A percentile compares a stretch with the other conserved stretches of the same genome.
These are phyloP conservation scores for Thripadectes ignobilis DNA, from an alignment of 2,797 vertebrate genomes.

Conservation along the genomic window DNA sequence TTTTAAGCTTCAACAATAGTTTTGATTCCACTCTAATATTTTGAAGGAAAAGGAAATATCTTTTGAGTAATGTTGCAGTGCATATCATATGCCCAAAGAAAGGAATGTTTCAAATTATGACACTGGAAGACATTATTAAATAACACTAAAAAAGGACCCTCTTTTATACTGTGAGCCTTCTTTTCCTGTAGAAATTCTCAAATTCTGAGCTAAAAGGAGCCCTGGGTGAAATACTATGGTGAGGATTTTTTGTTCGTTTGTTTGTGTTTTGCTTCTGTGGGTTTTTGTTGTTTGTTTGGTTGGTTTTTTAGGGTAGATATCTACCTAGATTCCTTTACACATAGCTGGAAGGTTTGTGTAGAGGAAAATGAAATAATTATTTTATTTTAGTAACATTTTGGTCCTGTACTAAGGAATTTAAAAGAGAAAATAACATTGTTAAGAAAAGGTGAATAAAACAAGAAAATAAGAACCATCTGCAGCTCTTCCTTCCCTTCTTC, in stretches of 20 bases:
- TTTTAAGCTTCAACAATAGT: not conserved
- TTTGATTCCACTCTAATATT: not conserved
- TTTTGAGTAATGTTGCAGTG: not conserved
- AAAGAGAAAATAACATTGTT: not conserved
- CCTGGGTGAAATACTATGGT: not conserved
- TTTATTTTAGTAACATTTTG: constrained; percentile 2
- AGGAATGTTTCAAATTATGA: not conserved
- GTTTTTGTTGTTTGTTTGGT: not conserved
- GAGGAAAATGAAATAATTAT: not conserved
- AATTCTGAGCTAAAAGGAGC: not conserved
- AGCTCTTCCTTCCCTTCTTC: not conserved
- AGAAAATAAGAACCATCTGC: not conserved
- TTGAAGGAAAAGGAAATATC: not conserved
- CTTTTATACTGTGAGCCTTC: not conserved
- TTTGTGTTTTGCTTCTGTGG: not conserved
- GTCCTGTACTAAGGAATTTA: not conserved
- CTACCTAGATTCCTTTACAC: not conserved
- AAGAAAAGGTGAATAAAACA: not conserved
- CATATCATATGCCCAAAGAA: not conserved
- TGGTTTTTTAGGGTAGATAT: not conserved
- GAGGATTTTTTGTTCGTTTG: not conserved
- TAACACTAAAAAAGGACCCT: accelerated
- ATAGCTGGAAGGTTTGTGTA: not conserved
- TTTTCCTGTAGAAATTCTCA: not conserved
- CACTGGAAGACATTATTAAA: not conserved